These are phyloP conservation scores for Triplophysa siluroides DNA, from an alignment of 2,113 vertebrate species.

Conservation along the genomic window DNA sequence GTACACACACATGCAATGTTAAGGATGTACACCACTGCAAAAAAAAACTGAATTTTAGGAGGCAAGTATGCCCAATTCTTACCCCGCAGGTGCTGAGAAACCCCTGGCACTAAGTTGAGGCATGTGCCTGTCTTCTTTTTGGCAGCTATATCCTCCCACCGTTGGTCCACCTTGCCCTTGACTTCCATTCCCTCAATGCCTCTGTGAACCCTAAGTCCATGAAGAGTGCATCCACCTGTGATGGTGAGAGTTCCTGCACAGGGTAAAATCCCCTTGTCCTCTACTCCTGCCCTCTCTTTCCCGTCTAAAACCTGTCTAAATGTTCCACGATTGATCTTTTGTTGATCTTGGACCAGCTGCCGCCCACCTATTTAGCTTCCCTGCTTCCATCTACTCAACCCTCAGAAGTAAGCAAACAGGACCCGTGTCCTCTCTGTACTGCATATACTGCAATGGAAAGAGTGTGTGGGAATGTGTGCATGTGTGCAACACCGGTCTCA, in stretches of 20 bases:
- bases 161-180: slow-evolving; percentile 70
- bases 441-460: slow-evolving; percentile 46
- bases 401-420: not conserved
- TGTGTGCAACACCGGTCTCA: slow-evolving; percentile 65
- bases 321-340: not conserved
- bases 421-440: not conserved
- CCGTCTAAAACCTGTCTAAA: not conserved
- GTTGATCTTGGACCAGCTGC: not conserved
- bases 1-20: slow-evolving; percentile 31
- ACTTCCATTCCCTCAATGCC: slow-evolving; percentile 58
- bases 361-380: not conserved
- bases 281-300: not conserved
- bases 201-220: slow-evolving; percentile 61
- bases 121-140: slow-evolving; percentile 66
- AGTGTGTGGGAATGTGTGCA: slow-evolving; percentile 53
- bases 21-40: not conserved
- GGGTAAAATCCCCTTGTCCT: slow-evolving; percentile 1
- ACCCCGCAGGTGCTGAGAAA: slow-evolving; percentile 77
- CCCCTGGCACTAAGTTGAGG: slow-evolving; percentile 77
- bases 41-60: not conserved
- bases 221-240: slow-evolving; percentile 59
- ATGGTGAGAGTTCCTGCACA: slow-evolving; percentile 4
- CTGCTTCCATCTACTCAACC: not conserved
- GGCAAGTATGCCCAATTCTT: slow-evolving; percentile 66
- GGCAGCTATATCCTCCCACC: slow-evolving; percentile 65